Conservation (phyloP, 2,113 vertebrate species). For the Mesoclemmys tuberculata region DNA sequence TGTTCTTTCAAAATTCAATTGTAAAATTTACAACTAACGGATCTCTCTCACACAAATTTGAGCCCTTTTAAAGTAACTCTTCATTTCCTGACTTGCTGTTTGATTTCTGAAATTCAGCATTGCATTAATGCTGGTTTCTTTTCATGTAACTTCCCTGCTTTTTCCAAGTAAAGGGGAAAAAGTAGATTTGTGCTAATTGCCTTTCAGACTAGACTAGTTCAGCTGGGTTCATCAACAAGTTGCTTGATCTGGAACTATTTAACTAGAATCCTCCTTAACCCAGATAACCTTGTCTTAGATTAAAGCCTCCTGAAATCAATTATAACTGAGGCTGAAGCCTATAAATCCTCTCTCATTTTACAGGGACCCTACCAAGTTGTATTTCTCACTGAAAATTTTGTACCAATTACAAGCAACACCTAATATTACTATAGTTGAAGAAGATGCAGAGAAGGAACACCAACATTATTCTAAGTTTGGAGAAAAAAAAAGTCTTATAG, state of each 20-base stretch:
- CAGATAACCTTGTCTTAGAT: conserved; percentile 8
- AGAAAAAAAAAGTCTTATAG: conserved; percentile 48
- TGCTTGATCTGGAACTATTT: not conserved
- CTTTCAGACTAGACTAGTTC: not conserved
- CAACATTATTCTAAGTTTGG: not conserved
- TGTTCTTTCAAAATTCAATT: not conserved
- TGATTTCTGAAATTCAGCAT: not conserved
- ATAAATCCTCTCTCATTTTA: conserved; percentile 15
- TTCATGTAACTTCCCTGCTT: not conserved
- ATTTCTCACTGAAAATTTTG: not conserved
- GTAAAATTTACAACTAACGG: not conserved
- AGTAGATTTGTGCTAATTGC: not conserved
- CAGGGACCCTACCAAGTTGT: not conserved
- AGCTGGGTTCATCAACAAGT: not conserved
- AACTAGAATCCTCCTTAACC: not conserved
- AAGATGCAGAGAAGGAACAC: not conserved
- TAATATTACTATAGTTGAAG: not conserved
- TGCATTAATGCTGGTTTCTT: not conserved
- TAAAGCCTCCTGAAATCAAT: conserved; percentile 34
- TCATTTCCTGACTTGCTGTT: not conserved
- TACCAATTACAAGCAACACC: not conserved
- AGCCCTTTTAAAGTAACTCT: not conserved
- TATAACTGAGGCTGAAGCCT: not conserved
- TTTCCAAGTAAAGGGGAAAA: not conserved
- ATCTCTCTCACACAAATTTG: not conserved